A percentile compares a stretch with the other conserved stretches of the same genome.
phyloP scores from a whole-genome alignment of 2,113 vertebrate species.

The Monarcha castaneiventris region DNA sequence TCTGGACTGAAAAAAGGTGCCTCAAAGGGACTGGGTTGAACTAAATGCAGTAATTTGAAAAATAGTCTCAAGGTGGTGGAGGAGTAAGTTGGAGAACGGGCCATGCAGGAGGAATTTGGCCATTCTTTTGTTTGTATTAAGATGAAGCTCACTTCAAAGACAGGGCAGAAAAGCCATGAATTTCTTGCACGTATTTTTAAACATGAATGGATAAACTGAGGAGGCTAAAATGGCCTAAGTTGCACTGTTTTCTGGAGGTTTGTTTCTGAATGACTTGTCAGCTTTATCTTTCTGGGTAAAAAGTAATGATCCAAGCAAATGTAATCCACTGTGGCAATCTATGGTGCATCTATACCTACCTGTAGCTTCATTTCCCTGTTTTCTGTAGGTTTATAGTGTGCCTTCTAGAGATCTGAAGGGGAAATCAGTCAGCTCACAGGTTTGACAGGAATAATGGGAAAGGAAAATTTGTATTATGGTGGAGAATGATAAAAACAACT shows the following conservation, averaged over 20 bases:
- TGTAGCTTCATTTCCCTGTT: background rate
- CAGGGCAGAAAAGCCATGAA: background rate
- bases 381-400: background rate
- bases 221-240: background rate
- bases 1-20: background rate
- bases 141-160: background rate
- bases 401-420: background rate
- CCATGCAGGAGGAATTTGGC: background rate
- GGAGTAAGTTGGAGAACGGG: background rate
- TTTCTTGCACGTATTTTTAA: background rate
- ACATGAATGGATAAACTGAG: background rate
- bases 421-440: background rate
- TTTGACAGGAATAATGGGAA: background rate
- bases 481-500: background rate
- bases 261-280: background rate
- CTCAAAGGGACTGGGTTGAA: background rate
- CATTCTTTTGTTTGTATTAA: background rate
- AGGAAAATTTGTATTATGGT: background rate
- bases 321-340: background rate
- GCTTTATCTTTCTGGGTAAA: background rate
- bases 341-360: background rate
- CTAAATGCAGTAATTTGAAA: background rate
- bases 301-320: background rate
- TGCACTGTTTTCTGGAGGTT: background rate
- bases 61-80: background rate